Evolutionary conservation across 2,113 vertebrate species (phyloP), one percentile per base, ranked within the genome.

Genomic region (Calidris pygmaea): DNA sequence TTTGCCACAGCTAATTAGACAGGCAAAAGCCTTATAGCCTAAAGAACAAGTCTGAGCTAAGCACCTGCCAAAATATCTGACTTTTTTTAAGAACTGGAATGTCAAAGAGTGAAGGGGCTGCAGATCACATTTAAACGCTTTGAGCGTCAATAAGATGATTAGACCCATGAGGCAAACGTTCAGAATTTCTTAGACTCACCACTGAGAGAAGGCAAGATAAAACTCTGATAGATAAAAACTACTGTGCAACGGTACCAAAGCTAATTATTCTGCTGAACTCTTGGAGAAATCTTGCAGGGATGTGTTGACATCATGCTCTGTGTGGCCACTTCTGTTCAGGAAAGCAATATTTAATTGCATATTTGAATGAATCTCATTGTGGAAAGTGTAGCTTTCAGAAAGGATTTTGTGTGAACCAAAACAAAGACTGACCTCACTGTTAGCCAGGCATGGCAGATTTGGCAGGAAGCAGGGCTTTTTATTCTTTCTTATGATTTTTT

Each of bases 1-100:
- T 97, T 95, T 96, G 88, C 97, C 96, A 95, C 95, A 97, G 95
- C 95, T 97, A 97, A 98, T 97, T 97, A 97, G 97, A 97, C 96
- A 97, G 95, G 96, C 96, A 97, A 97, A 97, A 95, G 93, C 93
- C 86, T 96, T 75, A 94, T 95, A 94, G 92, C 95, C 94, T 94
- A 89, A 94, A 96, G 95, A 97, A 97, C 95, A 85, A 97, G 96
- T 80, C 93, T 94, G 89, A 92, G 89, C 87, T 93, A 94, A 97
- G 95, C 96, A 97, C 96, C 97, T 97, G 97, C 95, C 94, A 97
- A 96, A 95, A 94, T 95, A 87, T 91, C 90, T 74, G 95, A 70
- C 95, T 94, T 96, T 96, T 95, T 97, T 95, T 85, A 95, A 96
- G 91, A 96, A 94, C 87, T 92, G 83, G 87, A 90, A 93, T 96